Conservation (phyloP, 2,888 invertebrate species). For the Saturnia pavonia region DNA sequence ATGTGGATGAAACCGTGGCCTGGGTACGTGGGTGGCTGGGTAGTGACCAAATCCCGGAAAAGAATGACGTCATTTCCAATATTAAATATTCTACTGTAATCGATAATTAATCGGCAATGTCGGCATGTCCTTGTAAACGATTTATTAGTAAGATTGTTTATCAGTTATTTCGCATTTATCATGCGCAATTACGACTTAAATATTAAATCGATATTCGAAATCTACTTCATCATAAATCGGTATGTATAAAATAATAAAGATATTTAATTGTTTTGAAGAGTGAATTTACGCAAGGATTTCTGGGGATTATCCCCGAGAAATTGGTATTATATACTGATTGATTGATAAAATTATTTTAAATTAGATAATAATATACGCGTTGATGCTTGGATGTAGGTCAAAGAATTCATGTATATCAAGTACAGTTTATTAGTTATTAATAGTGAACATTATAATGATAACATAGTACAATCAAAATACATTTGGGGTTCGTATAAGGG, state of each 20-base stretch:
- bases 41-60: not conserved
- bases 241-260: constrained; percentile 7
- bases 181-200: constrained; percentile 9
- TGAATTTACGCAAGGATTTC: constrained; percentile 7
- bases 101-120: not conserved
- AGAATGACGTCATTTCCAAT: not conserved
- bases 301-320: not conserved
- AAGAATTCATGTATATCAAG: not conserved
- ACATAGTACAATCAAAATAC: not conserved
- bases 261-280: not conserved
- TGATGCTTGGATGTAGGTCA: not conserved
- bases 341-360: constrained; percentile 5
- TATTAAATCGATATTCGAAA: constrained; percentile 1
- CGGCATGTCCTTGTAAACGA: not conserved
- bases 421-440: not conserved
- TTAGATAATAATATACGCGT: not conserved
- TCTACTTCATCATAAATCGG: constrained; percentile 8
- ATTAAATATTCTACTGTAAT: not conserved
- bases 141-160: constrained; percentile 2
- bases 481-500: not conserved
- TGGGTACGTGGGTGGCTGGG: not conserved
- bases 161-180: constrained; percentile 9
- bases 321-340: constrained; percentile 1
- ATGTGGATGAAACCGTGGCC: too few species aligned
- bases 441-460: not conserved